phyloP scores from a whole-genome alignment of 2,888 invertebrate genomes.

The Yponomeuta evonymella region DNA sequence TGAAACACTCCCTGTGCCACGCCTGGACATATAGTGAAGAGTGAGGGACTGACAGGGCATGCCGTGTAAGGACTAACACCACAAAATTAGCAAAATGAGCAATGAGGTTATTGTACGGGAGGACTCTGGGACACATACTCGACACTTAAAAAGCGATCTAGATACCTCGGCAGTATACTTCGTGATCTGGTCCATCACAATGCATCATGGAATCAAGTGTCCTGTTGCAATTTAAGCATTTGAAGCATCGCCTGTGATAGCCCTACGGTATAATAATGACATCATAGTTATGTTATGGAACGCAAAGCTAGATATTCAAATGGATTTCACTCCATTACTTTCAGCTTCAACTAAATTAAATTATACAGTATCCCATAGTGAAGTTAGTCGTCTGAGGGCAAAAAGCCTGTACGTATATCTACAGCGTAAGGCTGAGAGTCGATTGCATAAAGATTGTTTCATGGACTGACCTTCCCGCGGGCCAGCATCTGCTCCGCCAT shows the following conservation, averaged over 20 bases:
- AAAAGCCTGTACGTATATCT: background rate
- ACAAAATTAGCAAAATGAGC: constrained; percentile 12
- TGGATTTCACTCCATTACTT: background rate
- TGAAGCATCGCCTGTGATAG: constrained; percentile 93
- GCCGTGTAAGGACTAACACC: constrained; percentile 35
- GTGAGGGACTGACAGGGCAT: constrained; percentile 49
- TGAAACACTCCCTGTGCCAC: constrained; percentile 96
- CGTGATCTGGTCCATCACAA: constrained; percentile 94
- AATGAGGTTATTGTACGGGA: constrained; percentile 9
- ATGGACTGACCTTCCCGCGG: constrained; percentile 85
- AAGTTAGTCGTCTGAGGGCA: constrained; percentile 2
- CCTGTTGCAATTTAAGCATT: constrained; percentile 89
- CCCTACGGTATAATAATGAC: constrained; percentile 76
- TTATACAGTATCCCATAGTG: background rate
- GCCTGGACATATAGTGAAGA: constrained; percentile 79
- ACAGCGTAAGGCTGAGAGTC: background rate
- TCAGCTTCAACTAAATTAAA: background rate
- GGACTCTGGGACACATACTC: constrained; percentile 6
- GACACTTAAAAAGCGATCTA: constrained; percentile 16
- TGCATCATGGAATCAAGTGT: constrained; percentile 91
- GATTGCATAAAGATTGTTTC: background rate
- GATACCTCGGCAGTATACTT: constrained; percentile 94
- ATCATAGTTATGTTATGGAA: background rate
- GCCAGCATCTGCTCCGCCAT: constrained; percentile 95
- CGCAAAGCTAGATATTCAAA: background rate